Percentiles rank a stretch among this genome's conserved stretches.
phyloP scores from a whole-genome alignment of 2,888 invertebrate genomes.

The Apamea monoglypha region DNA sequence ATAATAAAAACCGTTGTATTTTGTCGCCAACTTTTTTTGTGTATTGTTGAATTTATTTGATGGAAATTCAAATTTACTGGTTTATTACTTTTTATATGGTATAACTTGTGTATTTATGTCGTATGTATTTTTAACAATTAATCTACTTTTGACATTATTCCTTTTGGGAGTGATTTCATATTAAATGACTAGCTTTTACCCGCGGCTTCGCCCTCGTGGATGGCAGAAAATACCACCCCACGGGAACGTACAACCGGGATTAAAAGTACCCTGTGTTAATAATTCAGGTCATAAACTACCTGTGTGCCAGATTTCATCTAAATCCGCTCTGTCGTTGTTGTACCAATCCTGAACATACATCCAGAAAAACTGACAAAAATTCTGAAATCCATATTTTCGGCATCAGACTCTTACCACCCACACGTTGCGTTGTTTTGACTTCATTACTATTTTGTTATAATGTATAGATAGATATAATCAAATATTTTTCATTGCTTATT shows the following conservation, averaged over 20 bases:
- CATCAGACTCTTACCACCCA: neutral
- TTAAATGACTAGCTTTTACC: neutral
- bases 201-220: neutral
- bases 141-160: slow-evolving; percentile 4
- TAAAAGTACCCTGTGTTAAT: neutral
- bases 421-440: too few relatives aligned
- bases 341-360: neutral
- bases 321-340: neutral
- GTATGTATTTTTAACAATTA: neutral
- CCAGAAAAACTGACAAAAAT: neutral
- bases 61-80: slow-evolving; percentile 51
- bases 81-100: slow-evolving; percentile 28
- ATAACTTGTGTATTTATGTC: slow-evolving; percentile 1
- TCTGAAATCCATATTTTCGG: neutral
- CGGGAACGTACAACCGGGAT: neutral
- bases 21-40: slow-evolving; percentile 54
- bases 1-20: slow-evolving; percentile 58
- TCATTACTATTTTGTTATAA: too few relatives aligned
- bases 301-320: neutral
- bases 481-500: too few relatives aligned
- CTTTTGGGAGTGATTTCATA: neutral
- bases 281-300: neutral
- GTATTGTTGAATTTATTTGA: slow-evolving; percentile 49
- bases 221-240: neutral
- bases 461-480: neutral